These are phyloP conservation scores for Cinclus cinclus DNA, from an alignment of 2,113 vertebrate genomes.

Conservation along the genomic window DNA sequence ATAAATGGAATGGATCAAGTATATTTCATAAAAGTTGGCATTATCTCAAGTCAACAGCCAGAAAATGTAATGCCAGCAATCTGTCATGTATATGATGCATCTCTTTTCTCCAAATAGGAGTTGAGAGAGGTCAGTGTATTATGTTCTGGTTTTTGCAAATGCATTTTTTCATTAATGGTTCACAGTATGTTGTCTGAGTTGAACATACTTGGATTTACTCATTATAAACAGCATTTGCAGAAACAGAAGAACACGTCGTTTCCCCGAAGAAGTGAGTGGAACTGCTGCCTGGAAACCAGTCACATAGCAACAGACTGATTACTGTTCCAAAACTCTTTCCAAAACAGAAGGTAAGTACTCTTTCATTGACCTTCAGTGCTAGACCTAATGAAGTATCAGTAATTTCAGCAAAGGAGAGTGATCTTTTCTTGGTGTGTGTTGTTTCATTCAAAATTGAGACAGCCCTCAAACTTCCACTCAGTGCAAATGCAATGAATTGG, in stretches of 20 bases:
- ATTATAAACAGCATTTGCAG: slow-evolving; percentile 56
- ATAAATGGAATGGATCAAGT: slow-evolving; percentile 4
- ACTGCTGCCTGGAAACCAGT: slow-evolving; percentile 56
- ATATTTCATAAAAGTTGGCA: neutral
- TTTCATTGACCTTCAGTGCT: slow-evolving; percentile 36
- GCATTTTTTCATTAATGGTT: neutral
- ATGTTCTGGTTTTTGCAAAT: slow-evolving; percentile 55
- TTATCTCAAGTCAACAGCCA: neutral
- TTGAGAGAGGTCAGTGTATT: slow-evolving; percentile 8
- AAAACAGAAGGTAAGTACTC: slow-evolving; percentile 63
- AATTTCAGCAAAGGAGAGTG: neutral
- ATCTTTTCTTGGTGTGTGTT: fast-evolving
- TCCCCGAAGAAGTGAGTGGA: slow-evolving; percentile 4
- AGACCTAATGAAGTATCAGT: neutral
- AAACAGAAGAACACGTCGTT: slow-evolving; percentile 14
- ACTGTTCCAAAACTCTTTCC: slow-evolving; percentile 48
- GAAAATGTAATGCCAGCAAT: slow-evolving; percentile 5
- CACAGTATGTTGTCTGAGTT: neutral
- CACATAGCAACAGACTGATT: slow-evolving; percentile 54
- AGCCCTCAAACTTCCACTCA: neutral
- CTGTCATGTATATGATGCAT: neutral
- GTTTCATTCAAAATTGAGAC: neutral
- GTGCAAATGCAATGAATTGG: neutral
- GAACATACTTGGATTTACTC: slow-evolving; percentile 26
- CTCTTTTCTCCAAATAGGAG: neutral